Evolutionary conservation across 2,888 invertebrate genomes (phyloP), one percentile per base, ranked within the genome.

Genomic region (Aphodius sticticus): DNA sequence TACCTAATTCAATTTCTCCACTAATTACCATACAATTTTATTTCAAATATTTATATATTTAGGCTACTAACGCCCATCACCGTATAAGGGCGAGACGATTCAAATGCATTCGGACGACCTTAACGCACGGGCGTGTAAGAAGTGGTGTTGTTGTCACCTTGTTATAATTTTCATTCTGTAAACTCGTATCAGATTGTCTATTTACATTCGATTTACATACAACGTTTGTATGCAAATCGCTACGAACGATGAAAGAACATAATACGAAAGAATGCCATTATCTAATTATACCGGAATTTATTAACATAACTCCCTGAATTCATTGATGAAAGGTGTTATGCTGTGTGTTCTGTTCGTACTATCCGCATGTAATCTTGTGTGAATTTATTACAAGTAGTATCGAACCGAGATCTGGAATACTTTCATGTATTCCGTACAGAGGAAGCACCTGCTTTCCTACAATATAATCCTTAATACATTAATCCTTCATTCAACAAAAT

Each of bases 181-280:
- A 53, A 12, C 53, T 5, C 9, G 53, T 53, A 16, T 69, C 37
- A 69, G 36, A 9, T n/a, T 69, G 69, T 69, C 69, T 75, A 79
- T 79, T 77, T 69, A 77, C 70, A 70, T 53, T 77, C 26, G 15
- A 78, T 78, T 78, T 79, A 77, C 79, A 79, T 79, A 9, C 37
- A 53, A 16, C 79, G 35, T 70, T 79, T 79, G 79, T 79, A 79
- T 79, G 79, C 75, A 75, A 79, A 79, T 79, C 38, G 16, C 15
- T 38, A 77, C 71, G 53, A 53, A 70, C 38, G 72, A 15, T 53
- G 53, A 53, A 7, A 79, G 72, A 77, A 77, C 70, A 77, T 77
- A 69, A 53, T 77, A 76, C 71, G 71, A 16, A n/a, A 16, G 76
- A 74, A 76, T 72, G 74, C 72, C 37, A 77, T 79, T 79, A 79